Evolutionary conservation across 2,797 vertebrate species (phyloP), one percentile per base, ranked within the genome.

Genomic region (Arnoldichthys spilopterus): DNA sequence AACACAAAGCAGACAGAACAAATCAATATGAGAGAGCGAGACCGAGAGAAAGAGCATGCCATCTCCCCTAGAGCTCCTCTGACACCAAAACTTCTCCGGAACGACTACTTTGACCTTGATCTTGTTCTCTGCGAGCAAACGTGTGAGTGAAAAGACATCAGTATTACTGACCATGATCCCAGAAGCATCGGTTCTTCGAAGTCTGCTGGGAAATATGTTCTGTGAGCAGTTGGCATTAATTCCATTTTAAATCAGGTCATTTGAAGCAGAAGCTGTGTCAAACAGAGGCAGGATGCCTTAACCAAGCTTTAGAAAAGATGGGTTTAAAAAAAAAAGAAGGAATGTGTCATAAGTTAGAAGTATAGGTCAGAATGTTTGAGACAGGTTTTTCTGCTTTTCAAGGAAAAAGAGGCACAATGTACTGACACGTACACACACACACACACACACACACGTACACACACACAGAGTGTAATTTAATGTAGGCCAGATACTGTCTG

Each of bases 71-170:
- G 30, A 47, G 13, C 24, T 43, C 20, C 24, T 73, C 54, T 30
- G 59, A 61, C 40, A 61, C 54, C 28, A 30, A 74, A 43, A 59
- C 67, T 53, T 34, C 49, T 72, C 82, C 75, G 69, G 77, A 83
- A 83, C 69, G 66, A 83, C 26, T 28, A 30, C 67, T 81, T 58
- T 88, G 88, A 90, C 90, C 88, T 87, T 85, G 77, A 86, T 56
- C 32, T 56, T 16, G 28, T 22, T 53, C 34, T 53, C 28, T 53
- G 49, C 37, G 9, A 15, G 68, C 24, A 12, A 32, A 47, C 12
- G 18, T 30, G 66, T 13, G 28, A 13, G 28, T 53, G 28, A 24
- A 22, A 22, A 67, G 64, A 28, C 43, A 18, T 43, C n/a, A 47
- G 43, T 43, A 40, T 9, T 24, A 1, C n/a, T 37, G 69, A 71